Percentiles rank a stretch among this genome's conserved stretches.
Conservation (phyloP, 2,888 invertebrate genomes). For the Dichetophora obliterata region DNA sequence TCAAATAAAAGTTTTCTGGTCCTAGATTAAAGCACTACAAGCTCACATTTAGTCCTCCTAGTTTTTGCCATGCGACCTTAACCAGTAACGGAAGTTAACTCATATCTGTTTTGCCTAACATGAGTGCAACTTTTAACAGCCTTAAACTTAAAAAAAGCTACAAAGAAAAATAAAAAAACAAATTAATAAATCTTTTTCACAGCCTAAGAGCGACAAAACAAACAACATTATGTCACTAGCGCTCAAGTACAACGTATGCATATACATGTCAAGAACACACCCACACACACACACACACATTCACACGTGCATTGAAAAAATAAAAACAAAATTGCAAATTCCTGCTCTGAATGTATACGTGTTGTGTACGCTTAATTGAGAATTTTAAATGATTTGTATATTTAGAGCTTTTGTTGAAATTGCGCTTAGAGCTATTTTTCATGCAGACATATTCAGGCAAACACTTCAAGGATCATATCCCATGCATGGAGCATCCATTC, state of each 20-base stretch:
- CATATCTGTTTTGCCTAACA: neutral
- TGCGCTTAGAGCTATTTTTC: conserved; percentile 53
- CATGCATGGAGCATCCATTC: neutral
- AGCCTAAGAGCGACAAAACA: conserved; percentile 51
- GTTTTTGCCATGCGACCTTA: neutral
- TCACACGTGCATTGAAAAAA: neutral
- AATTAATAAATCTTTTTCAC: conserved; percentile 10
- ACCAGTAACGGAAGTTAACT: neutral
- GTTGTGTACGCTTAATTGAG: conserved; percentile 61
- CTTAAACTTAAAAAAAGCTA: neutral
- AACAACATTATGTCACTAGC: conserved; percentile 54
- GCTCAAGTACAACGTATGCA: conserved; percentile 41
- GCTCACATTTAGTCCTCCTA: neutral
- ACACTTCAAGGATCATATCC: neutral
- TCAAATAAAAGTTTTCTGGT: too few species aligned
- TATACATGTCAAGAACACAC: neutral
- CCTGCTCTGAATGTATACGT: neutral
- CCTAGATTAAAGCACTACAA: neutral
- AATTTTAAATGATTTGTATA: conserved; percentile 65
- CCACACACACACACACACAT: neutral
- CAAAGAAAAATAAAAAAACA: neutral
- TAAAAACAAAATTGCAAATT: neutral
- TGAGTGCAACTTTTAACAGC: neutral
- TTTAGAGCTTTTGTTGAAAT: conserved; percentile 59
- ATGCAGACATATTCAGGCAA: conserved; percentile 16